Conservation (phyloP, 2,888 invertebrate genomes). For the Carterocephalus palaemon region DNA sequence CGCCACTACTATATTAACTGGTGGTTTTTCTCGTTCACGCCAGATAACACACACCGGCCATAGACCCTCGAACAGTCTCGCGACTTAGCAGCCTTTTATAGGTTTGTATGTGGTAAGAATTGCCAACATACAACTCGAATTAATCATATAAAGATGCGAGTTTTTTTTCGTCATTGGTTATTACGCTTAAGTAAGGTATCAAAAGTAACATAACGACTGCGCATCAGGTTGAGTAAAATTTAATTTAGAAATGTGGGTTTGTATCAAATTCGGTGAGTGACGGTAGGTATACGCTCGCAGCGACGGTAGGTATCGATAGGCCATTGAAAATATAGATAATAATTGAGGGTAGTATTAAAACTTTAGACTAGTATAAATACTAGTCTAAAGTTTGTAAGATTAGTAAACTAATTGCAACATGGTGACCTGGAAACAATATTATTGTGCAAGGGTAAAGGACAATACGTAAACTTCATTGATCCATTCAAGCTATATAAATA, state of each 20-base stretch:
- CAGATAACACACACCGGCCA: conserved; percentile 63
- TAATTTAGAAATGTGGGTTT: background rate
- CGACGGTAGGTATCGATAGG: too few species aligned
- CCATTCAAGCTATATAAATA: too few species aligned
- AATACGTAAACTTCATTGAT: too few species aligned
- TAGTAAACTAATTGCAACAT: too few species aligned
- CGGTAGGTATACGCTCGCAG: too few species aligned
- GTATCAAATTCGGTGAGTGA: background rate
- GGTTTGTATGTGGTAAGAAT: conserved; percentile 78
- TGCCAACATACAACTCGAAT: conserved; percentile 67
- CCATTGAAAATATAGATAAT: background rate
- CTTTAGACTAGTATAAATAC: background rate
- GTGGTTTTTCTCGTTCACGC: conserved; percentile 63
- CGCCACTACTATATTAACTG: conserved; percentile 58
- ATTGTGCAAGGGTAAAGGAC: too few species aligned
- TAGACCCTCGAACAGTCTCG: conserved; percentile 54
- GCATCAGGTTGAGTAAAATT: too few species aligned
- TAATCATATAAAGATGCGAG: conserved; percentile 6
- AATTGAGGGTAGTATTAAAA: background rate
- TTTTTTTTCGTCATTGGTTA: too few species aligned
- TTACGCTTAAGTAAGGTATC: background rate
- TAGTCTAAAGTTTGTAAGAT: too few species aligned
- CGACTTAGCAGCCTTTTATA: conserved; percentile 51
- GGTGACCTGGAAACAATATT: too few species aligned
- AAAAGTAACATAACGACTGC: too few species aligned